Conservation (phyloP, 2,797 vertebrate genomes). For the Semotilus atromaculatus region DNA sequence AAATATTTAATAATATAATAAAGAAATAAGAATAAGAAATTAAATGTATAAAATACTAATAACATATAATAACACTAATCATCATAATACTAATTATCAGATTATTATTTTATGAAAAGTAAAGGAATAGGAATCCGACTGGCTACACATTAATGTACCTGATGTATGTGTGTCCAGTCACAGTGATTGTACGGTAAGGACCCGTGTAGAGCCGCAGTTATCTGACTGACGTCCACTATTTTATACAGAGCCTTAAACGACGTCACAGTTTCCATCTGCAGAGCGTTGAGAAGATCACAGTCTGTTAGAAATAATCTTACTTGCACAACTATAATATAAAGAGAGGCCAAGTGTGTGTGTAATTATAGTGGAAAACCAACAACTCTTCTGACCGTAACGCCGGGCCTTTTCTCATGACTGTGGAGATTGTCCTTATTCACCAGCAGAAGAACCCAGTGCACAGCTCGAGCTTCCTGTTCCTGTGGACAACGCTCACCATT, state of each 20-base stretch:
- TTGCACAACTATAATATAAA: not conserved
- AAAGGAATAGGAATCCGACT: not conserved
- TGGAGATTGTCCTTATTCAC: constrained; percentile 80
- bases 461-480: constrained; percentile 72
- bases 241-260: constrained; percentile 85
- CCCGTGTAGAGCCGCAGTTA: constrained; percentile 83
- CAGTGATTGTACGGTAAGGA: constrained; percentile 81
- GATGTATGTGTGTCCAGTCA: constrained; percentile 90
- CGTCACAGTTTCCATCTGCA: constrained; percentile 84
- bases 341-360: not conserved
- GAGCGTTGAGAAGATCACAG: not conserved
- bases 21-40: too few relatives aligned
- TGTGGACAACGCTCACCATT: constrained; percentile 55
- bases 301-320: not conserved
- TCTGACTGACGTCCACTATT: constrained; percentile 82
- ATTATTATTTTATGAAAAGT: not conserved
- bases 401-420: constrained; percentile 77
- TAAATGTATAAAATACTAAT: not conserved
- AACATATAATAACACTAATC: not conserved
- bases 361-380: not conserved
- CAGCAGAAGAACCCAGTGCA: constrained; percentile 81
- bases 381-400: constrained; percentile 80
- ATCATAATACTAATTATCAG: not conserved
- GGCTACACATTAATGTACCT: constrained; percentile 74
- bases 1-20: not conserved